Base-by-base conservation (phyloP, 2,113 vertebrate genomes). In the Boulengeromyrus knoepffleri region DNA sequence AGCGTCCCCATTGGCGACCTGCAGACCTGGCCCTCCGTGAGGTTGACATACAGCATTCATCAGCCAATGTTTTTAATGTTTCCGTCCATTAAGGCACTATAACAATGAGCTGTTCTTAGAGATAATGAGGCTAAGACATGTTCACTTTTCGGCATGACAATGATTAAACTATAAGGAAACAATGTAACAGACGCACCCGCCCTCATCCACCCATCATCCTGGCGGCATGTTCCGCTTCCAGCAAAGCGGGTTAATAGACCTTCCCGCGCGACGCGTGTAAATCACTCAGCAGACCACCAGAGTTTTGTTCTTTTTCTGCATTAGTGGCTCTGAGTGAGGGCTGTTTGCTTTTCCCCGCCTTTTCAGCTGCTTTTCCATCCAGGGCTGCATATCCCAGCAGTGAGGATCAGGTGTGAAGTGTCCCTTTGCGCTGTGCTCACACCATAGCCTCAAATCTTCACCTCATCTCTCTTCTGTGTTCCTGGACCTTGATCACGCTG, bases 401-500 rank as follows among this genome's bases (percentile, higher is more conserved):
- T 88, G 58, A 84, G 27, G 49, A 58, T n/a, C 39, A 83, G 27
- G 47, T 50, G 15, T 47, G 74, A 53, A 88, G n/a, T 80, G 66
- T 90, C 90, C 93, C 86, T 90, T 93, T 86, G 80, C 80, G 83
- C 85, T 50, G 70, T 90, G 85, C 93, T 93, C 87, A 91, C 92
- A 93, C 93, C 93, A 93, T 93, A 89, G 90, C 92, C 92, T 90
- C 92, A 90, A 93, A 93, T 91, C 66, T 89, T 52, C 88, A 84
- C 90, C 87, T 92, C 91, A 90, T 93, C 91, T 91, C 56, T 90
- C 83, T 91, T 91, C 87, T 93, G 89, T 3, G 45, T 88, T 62
- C 84, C 88, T 92, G 90, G 91, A 91, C 91, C 91, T 91, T 93
- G 90, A 93, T 93, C 90, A 92, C 92, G 91, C 91, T 94, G 92